Percentiles rank a stretch among this genome's conserved stretches.
Conservation (phyloP, 2,113 vertebrate species). For the Eubucco bourcierii region DNA sequence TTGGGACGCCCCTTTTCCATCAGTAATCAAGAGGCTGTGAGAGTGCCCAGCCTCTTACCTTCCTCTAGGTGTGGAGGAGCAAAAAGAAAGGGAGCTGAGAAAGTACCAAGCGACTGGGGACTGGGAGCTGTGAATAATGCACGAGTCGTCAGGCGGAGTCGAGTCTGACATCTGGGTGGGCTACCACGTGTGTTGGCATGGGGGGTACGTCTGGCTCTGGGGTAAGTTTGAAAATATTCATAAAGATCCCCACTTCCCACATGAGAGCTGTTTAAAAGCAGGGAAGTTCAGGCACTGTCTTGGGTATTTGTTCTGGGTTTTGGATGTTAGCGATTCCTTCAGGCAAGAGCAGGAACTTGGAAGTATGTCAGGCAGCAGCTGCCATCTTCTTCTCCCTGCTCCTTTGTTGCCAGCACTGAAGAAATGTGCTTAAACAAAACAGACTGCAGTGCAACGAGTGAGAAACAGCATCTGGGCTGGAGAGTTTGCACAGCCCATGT, state of each 20-base stretch:
- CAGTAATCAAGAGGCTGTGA: rapidly evolving
- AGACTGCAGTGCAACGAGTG: neutral
- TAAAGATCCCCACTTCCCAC: neutral
- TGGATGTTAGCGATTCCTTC: rapidly evolving
- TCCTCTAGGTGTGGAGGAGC: rapidly evolving
- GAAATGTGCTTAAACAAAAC: neutral
- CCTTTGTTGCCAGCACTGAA: neutral
- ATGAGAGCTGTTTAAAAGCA: rapidly evolving
- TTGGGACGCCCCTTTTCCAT: neutral
- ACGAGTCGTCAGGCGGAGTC: neutral
- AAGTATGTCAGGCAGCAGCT: neutral
- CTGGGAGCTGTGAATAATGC: neutral
- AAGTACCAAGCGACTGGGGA: neutral
- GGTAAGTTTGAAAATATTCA: neutral
- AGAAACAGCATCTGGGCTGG: neutral
- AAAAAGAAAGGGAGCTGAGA: neutral
- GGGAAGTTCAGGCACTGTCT: neutral
- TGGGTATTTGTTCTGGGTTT: neutral
- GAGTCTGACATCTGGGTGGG: no score
- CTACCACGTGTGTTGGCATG: neutral
- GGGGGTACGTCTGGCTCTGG: neutral
- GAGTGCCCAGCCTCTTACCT: neutral
- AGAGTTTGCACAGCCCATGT: neutral
- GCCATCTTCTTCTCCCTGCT: neutral
- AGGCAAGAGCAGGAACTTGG: neutral